Evolutionary conservation across 1,140 invertebrate genomes (phyloP).

Genomic region (Lucilia sericata): DNA sequence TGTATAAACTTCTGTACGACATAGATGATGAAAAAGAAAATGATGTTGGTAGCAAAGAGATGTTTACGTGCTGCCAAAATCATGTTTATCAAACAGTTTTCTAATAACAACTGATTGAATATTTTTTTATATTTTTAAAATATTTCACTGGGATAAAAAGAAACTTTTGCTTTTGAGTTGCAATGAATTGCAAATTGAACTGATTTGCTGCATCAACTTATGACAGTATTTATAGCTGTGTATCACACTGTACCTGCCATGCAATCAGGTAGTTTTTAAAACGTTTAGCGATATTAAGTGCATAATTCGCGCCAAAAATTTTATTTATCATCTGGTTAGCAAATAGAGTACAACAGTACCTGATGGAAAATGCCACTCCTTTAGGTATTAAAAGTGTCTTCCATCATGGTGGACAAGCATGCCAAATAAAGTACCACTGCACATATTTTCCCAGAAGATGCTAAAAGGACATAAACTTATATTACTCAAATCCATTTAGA

Average conservation of each 20-base stretch:
- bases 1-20: slow-evolving; percentile 61
- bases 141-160: slow-evolving; percentile 32
- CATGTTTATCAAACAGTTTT: slow-evolving; percentile 20
- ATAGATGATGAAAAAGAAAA: slow-evolving; percentile 60
- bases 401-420: neutral
- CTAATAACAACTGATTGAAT: neutral
- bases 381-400: neutral
- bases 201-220: neutral
- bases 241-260: no score
- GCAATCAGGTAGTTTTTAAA: no score
- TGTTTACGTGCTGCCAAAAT: slow-evolving; percentile 60
- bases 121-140: neutral
- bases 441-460: neutral
- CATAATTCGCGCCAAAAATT: neutral
- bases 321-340: neutral
- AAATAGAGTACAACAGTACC: neutral
- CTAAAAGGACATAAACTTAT: neutral
- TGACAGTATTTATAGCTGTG: neutral
- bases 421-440: neutral
- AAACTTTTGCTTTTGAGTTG: neutral
- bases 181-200: slow-evolving; percentile 10
- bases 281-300: neutral
- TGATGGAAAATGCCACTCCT: neutral
- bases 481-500: neutral
- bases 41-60: slow-evolving; percentile 60